Base-by-base conservation (phyloP, 1,140 invertebrate genomes). In the Leptinotarsa defecta region DNA sequence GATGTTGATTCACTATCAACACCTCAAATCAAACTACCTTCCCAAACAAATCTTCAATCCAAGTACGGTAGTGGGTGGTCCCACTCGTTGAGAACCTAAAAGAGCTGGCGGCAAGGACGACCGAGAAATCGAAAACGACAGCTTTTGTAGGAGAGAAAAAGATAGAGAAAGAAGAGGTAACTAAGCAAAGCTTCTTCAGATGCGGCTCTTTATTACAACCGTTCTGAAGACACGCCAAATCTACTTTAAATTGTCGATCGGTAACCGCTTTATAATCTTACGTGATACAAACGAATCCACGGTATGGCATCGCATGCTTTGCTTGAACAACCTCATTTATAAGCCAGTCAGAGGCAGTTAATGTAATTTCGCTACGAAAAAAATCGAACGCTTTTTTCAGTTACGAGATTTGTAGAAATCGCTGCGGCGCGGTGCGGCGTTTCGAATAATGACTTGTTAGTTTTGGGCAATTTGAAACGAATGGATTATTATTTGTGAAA, bases 211-310 rank as follows among this genome's bases (percentile, higher is more conserved):
- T 43, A 43, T 68, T 68, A 48, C 27, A 68, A n/a, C 67, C 22
- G 34, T 68, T 43, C 67, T 43, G 22, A 68, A 57, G 22, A 68
- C 67, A 68, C 67, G 67, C 22, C 67, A 68, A 68, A 68, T 68
- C 63, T 65, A 65, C 63, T 65, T 65, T 65, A 65, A 34, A 68
- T 34, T 68, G 67, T 68, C 67, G 67, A 68, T 68, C 67, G 67
- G 67, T 43, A 68, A 68, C 67, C 67, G 34, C 67, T 68, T 68
- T 68, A 68, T 43, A 68, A 68, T 34, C 67, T 68, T 68, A n/a
- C 24, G 34, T n/a, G 22, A 43, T 43, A n/a, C 34, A 17, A 57
- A 57, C 52, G 52, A 57, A 22, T 19, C 20, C 63, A n/a, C 61
- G 17, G 17, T 27, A 4, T 15, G 63, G 13, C 19, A 19, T 27